Conservation (phyloP, 2,888 invertebrate species). For the Alsophila aescularia region DNA sequence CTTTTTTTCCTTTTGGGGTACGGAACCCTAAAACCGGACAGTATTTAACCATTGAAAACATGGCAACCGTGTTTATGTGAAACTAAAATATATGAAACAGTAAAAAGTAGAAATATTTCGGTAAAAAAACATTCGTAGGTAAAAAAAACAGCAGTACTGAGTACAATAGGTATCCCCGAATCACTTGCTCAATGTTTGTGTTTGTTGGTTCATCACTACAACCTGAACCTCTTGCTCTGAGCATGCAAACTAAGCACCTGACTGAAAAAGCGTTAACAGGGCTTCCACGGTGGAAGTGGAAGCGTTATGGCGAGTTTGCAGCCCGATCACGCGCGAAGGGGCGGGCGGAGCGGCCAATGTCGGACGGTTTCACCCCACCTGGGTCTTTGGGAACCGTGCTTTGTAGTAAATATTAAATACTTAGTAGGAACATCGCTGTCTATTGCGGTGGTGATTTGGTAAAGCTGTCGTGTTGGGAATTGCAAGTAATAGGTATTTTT, state of each 20-base stretch:
- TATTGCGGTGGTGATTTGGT: too few relatives aligned
- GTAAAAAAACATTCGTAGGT: too few relatives aligned
- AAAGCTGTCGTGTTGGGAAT: too few relatives aligned
- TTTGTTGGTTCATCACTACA: constrained; percentile 20
- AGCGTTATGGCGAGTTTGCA: constrained; percentile 21
- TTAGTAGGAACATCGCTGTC: background rate
- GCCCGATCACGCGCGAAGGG: constrained; percentile 46
- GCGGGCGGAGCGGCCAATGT: constrained; percentile 50
- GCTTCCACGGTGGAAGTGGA: constrained; percentile 3
- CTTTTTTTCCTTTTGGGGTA: too few relatives aligned
- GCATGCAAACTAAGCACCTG: constrained; percentile 14
- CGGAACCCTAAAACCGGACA: too few relatives aligned
- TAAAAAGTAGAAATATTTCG: too few relatives aligned
- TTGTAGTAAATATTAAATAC: constrained; percentile 18
- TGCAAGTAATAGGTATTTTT: too few relatives aligned
- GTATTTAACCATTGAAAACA: too few relatives aligned
- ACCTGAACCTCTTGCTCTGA: constrained; percentile 8
- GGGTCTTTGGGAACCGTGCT: constrained; percentile 22
- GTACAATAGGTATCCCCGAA: background rate
- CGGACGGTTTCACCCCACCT: constrained; percentile 48
- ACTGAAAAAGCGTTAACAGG: constrained; percentile 8
- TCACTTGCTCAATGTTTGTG: constrained; percentile 24
- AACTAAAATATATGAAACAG: too few relatives aligned
- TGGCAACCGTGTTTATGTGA: too few relatives aligned
- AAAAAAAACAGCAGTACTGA: too few relatives aligned